Base-by-base conservation (phyloP, 2,797 vertebrate species). In the Synanceia verrucosa region DNA sequence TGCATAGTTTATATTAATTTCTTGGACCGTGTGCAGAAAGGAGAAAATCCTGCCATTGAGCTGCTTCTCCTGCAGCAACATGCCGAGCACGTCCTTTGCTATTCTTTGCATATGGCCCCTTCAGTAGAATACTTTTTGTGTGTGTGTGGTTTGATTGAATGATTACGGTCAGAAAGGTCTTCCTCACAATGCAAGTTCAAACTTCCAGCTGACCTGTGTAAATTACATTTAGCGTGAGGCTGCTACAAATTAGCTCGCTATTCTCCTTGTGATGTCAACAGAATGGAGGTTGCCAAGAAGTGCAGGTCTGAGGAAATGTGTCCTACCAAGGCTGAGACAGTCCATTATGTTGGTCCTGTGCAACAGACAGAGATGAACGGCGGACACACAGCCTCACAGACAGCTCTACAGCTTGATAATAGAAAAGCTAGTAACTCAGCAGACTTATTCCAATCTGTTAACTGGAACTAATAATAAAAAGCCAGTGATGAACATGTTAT, bases 231-330 rank as follows among this genome's bases (percentile, higher is more conserved):
- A 86, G 77, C 63, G 76, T 82, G 78, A 81, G 65, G 73, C 83
- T 78, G 78, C 83, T 82, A 78, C 81, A 88, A 91, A 91, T 86
- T 84, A 89, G 69, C 59, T 78, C 64, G 61, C 86, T 68, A 79
- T 89, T 91, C 90, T 87, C 82, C 85, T 84, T 78, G 87, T 90
- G 84, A 87, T 89, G 89, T 86, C 85, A 76, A 88, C 73, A 85
- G 85, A 90, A 88, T 86, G 73, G 84, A 76, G 82, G 76, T 70
- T 84, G 88, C 81, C 74, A 86, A 82, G 74, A 78, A 81, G 84
- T 65, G 67, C 76, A 51, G 63, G 41, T 81, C 86, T 84, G 88
- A 81, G 67, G 75, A 82, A 86, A 77, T 66, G 75, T 82, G 74
- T 86, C 80, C 75, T 31, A 66, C 78, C 71, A 73, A 87, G 86